Evolutionary conservation across 2,888 invertebrate species (phyloP).

Genomic region (Drosophila nigricruria): DNA sequence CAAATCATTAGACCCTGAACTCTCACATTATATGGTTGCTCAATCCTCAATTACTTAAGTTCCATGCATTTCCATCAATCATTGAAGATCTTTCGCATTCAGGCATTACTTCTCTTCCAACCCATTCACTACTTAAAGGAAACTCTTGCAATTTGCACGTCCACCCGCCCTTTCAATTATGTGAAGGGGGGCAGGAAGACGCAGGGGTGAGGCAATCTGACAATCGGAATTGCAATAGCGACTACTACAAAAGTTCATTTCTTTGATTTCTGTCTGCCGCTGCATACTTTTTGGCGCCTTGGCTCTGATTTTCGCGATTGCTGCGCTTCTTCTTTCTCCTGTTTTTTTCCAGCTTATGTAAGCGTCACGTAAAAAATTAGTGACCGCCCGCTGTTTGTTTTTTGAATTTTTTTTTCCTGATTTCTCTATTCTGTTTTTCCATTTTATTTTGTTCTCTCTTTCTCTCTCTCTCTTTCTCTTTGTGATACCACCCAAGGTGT

Average conservation of each 20-base stretch:
- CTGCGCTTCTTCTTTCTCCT: conserved; percentile 32
- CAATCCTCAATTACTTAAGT: not conserved
- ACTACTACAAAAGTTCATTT: conserved; percentile 41
- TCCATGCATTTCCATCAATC: not conserved
- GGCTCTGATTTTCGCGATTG: conserved; percentile 63
- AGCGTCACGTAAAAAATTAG: conserved; percentile 78
- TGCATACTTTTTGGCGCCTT: conserved; percentile 74
- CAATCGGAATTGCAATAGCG: conserved; percentile 38
- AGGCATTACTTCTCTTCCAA: not conserved
- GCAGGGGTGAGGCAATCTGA: conserved; percentile 33
- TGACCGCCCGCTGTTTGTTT: conserved; percentile 72
- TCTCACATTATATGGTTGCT: not conserved
- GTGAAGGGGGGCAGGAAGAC: conserved; percentile 20
- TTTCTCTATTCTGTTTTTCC: conserved; percentile 17
- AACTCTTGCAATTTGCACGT: conserved; percentile 64
- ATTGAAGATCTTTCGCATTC: not conserved
- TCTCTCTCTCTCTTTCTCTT: not conserved
- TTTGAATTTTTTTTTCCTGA: conserved; percentile 25
- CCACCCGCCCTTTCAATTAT: conserved; percentile 65
- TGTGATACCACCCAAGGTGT: conserved; percentile 68
- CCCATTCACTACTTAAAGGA: conserved; percentile 26
- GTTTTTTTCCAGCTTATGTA: conserved; percentile 41
- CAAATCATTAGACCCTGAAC: not conserved
- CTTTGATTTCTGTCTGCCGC: conserved; percentile 69
- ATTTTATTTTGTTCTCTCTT: not conserved